phyloP scores from a whole-genome alignment of 2,113 vertebrate species.

The Lampris incognitus region DNA sequence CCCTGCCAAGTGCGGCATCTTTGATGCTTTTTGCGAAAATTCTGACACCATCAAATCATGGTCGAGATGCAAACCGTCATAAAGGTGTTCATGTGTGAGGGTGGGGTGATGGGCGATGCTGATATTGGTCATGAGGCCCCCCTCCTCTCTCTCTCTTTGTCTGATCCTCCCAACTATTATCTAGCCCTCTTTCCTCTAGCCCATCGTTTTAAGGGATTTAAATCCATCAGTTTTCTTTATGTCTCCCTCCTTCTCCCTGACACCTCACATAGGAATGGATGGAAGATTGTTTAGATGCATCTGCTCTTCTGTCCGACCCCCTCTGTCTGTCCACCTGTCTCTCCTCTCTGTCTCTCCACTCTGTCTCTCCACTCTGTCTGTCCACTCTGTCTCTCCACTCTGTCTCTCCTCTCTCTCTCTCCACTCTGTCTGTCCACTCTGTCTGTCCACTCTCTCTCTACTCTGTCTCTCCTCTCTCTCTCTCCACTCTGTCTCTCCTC shows the following conservation, averaged over 20 bases:
- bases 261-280: too few species aligned
- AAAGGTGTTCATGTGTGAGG: too few species aligned
- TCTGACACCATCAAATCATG: too few species aligned
- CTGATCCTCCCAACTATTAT: constrained; percentile 4
- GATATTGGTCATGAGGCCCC: background rate
- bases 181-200: constrained; percentile 22
- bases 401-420: background rate
- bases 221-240: background rate
- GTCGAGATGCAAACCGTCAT: too few species aligned
- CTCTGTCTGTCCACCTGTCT: constrained; percentile 6
- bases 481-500: background rate
- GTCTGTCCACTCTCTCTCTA: background rate
- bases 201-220: constrained; percentile 43
- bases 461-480: background rate
- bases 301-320: background rate
- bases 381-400: background rate
- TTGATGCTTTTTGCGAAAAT: too few species aligned
- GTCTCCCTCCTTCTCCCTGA: too few species aligned
- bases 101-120: too few species aligned
- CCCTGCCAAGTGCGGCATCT: too few species aligned
- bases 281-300: constrained; percentile 24
- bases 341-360: background rate
- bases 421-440: background rate
- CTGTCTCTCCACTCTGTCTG: background rate
- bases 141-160: constrained; percentile 7